Evolutionary conservation across 2,113 vertebrate species (phyloP), one percentile per base, ranked within the genome.

Genomic region (Globicephala melas): DNA sequence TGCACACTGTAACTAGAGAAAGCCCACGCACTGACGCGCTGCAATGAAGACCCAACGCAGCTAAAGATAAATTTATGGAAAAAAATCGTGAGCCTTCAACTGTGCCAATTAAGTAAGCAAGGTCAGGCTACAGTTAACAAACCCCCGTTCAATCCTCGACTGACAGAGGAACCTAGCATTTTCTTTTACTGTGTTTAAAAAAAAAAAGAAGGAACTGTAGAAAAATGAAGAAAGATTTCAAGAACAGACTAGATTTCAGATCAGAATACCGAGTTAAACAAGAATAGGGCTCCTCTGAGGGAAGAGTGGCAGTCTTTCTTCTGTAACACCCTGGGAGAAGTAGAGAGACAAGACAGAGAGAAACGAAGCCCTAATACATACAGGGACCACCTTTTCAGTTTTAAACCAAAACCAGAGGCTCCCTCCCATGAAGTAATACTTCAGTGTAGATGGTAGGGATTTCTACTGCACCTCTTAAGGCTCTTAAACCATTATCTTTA

Each of bases 381-480:
- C 28, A 11, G 47, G 14, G 76, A 20, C 47, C 33, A 10, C 31
- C 63, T 50, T 13, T 23, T 23, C 76, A n/a, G 47, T 8, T 79
- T 79, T 79, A 79, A 79, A 53, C 47, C 31, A 21, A 55, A 23
- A 55, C 13, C 3, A 1, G 20, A 55, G 76, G 74, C 47, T 33
- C 20, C 73, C 31, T 17, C 9, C 74, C 1, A 0, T 21, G 28
- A 17, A 33, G 5, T 0, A 0, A 9, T 13, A 10, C 47, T 55
- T 55, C 60, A n/a, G 50, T 14, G 50, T 15, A 55, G 50, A 14
- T 13, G 20, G 76, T 4, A 47, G 31, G 10, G 31, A 13, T 63
- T n/a, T n/a, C 33, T n/a, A 8, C 26, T n/a, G 50, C 53, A 0
- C 5, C 47, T 55, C 10, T 55, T 53, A 3, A 55, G 31, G 76